Base-by-base conservation (phyloP, 2,113 vertebrate genomes). In the Girardinichthys multiradiatus region DNA sequence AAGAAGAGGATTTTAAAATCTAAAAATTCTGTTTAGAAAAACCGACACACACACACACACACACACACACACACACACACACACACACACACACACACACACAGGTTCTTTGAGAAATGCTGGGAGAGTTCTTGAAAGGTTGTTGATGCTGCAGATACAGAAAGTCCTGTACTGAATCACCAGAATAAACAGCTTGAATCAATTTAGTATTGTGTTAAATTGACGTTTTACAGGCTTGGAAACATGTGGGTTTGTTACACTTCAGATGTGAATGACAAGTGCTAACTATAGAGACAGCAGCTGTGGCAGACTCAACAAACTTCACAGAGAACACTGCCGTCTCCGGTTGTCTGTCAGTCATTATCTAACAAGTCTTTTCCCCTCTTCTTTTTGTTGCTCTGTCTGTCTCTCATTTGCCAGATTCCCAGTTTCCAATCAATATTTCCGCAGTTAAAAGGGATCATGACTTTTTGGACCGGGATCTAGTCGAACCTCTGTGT, bases 401-500 rank as follows among this genome's bases (percentile, higher is more conserved):
- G n/a, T 64, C 31, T 82, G 62, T 54, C 24, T 54, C 48, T 54
- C n/a, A 3, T 80, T 33, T 90, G 81, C 2, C 80, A 99, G 97
- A 99, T 91, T 96, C 95, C 37, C 97, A 96, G 80, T 97, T 99
- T 89, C 97, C 98, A 33, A 95, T 99, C 84, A 95, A 99, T 88
- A 97, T 99, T 92, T 92, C 92, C 51, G 95, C 96, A 51, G 98
- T 99, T 82, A 97, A 97, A 94, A 96, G 94, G 72, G 98, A 99
- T 89, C 98, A 99, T 91, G 97, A 99, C 91, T 99, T 99, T 91
- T 94, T 99, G 85, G 97, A 99, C 85, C 96, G 95, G 88, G 97
- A 99, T 87, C 96, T 98, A 92, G 97, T 99, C 92, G 97, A 99
- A 94, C 95, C 98, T 83, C 94, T 99, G 88, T 98, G 94, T 94